Evolutionary conservation across 2,888 invertebrate genomes (phyloP).

Genomic region (Drosophila melanosoma): DNA sequence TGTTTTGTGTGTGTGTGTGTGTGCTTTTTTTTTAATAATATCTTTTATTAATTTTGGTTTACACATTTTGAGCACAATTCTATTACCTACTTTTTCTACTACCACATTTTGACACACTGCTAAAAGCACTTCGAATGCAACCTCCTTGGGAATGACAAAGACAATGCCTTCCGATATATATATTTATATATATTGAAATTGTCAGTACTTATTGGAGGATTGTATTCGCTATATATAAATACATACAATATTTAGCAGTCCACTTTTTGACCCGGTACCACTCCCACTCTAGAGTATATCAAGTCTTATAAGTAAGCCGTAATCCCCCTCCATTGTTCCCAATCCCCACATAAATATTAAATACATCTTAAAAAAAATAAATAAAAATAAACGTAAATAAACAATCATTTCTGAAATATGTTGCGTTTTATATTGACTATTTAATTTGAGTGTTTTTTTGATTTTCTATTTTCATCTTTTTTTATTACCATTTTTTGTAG

Average conservation of each 20-base stretch:
- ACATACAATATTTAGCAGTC: constrained; percentile 9
- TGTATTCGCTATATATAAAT: constrained; percentile 12
- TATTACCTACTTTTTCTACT: constrained; percentile 10
- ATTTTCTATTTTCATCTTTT: constrained; percentile 77
- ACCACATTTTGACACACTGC: constrained; percentile 28
- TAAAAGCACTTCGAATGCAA: constrained; percentile 25
- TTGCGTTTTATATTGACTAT: constrained; percentile 64
- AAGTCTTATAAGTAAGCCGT: constrained; percentile 6
- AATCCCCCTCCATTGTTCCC: background rate
- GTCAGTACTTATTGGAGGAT: constrained; percentile 21
- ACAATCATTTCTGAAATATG: constrained; percentile 20
- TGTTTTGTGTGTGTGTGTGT: background rate
- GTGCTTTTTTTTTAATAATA: background rate
- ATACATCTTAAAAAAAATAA: background rate
- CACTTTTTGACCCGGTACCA: constrained; percentile 5
- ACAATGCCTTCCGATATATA: background rate
- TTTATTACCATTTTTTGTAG: constrained; percentile 85
- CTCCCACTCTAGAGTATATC: background rate
- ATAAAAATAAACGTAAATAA: background rate
- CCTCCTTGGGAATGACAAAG: constrained; percentile 12
- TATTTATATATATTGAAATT: background rate
- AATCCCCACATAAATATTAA: constrained; percentile 12
- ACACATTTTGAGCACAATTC: constrained; percentile 18
- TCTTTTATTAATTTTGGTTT: constrained; percentile 6
- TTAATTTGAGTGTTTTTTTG: constrained; percentile 75